Conservation (phyloP, 1,140 invertebrate genomes). For the Cardiocondyla obscurior region DNA sequence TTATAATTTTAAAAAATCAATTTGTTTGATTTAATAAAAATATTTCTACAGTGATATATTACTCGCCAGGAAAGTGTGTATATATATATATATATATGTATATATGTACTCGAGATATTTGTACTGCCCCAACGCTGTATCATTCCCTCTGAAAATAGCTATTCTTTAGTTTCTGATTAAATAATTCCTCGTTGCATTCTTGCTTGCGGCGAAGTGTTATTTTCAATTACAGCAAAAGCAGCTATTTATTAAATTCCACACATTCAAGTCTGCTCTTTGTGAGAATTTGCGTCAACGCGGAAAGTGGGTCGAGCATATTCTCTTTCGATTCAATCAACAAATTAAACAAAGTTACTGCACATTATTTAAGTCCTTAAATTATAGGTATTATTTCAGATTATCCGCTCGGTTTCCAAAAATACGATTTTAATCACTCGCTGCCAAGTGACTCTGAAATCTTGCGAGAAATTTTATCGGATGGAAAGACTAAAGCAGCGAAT, state of each 20-base stretch:
- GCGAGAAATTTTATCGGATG: background rate
- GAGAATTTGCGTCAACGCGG: background rate
- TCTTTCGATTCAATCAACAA: slow-evolving; percentile 24
- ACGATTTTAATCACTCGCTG: background rate
- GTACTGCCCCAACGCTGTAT: background rate
- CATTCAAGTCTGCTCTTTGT: slow-evolving; percentile 26
- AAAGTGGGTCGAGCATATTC: slow-evolving; percentile 37
- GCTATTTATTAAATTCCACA: slow-evolving; percentile 54
- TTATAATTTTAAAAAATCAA: no score
- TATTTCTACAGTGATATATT: background rate
- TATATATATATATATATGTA: slow-evolving; percentile 10
- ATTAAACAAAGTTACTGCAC: background rate
- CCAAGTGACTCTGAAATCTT: background rate
- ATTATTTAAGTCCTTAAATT: background rate
- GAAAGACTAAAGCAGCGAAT: background rate
- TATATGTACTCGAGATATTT: slow-evolving; percentile 16
- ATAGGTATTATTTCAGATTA: slow-evolving; percentile 4
- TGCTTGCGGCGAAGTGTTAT: slow-evolving; percentile 46
- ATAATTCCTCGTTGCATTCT: slow-evolving; percentile 49
- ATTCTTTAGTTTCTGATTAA: slow-evolving; percentile 25
- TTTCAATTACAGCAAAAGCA: slow-evolving; percentile 47
- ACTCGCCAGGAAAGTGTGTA: background rate
- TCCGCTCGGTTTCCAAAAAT: background rate
- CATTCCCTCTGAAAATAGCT: background rate
- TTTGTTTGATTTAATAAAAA: background rate